Conservation (phyloP, 2,888 invertebrate genomes). For the Microchrysa polita region DNA sequence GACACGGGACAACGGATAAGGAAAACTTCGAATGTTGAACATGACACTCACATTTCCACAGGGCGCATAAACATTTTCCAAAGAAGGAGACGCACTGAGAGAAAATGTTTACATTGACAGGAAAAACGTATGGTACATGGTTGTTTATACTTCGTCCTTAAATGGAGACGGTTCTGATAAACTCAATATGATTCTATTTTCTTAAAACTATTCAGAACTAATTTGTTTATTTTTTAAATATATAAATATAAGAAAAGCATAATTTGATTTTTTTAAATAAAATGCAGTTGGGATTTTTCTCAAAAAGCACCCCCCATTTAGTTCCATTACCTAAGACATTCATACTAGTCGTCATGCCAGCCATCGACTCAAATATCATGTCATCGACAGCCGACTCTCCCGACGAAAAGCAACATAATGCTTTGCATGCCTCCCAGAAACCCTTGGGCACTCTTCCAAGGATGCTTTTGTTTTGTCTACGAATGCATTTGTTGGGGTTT, state of each 20-base stretch:
- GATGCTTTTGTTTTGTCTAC: slow-evolving; percentile 20
- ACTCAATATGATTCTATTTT: too few relatives aligned
- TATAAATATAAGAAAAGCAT: too few relatives aligned
- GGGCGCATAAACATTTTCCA: slow-evolving; percentile 36
- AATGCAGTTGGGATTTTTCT: too few relatives aligned
- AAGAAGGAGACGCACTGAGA: slow-evolving; percentile 14
- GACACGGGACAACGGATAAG: slow-evolving; percentile 20
- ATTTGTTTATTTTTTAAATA: too few relatives aligned
- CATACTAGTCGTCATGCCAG: too few relatives aligned
- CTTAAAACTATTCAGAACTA: too few relatives aligned
- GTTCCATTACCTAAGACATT: too few relatives aligned
- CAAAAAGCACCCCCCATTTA: too few relatives aligned
- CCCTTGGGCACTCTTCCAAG: neutral
- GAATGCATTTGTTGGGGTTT: neutral
- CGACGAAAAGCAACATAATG: neutral
- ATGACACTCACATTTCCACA: slow-evolving; percentile 16
- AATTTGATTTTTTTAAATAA: too few relatives aligned
- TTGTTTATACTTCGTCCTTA: neutral
- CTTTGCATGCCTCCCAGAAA: slow-evolving; percentile 3
- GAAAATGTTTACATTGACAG: too few relatives aligned
- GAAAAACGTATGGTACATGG: too few relatives aligned
- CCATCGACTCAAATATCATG: neutral
- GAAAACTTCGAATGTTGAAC: slow-evolving; percentile 30
- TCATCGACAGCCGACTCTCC: neutral
- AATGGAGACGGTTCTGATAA: too few relatives aligned